Base-by-base conservation (phyloP, 2,888 invertebrate species). In the Resseliella maxima region DNA sequence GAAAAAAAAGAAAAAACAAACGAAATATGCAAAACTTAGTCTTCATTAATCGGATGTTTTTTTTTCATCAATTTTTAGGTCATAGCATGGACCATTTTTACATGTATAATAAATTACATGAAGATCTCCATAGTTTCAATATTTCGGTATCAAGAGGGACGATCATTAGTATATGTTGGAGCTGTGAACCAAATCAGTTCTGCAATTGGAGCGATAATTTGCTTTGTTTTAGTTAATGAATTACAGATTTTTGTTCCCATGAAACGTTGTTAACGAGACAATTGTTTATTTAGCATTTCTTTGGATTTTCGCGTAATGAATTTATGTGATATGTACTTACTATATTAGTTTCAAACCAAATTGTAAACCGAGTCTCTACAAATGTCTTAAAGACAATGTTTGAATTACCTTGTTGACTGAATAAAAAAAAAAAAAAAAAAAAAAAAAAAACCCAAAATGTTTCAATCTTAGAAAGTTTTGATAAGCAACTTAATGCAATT, bases 91-190 rank as follows among this genome's bases (percentile, higher is more conserved):
- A 94, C 96, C 87, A 85, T 92, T 85, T 92, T 94, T 81, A 91
- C 93, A 41, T 95, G 94, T 46, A 89, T 94, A 36, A 93, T 95
- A 88, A 95, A 96, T 88, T 97, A 95, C 90, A 93, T 94, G 36
- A 96, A 96, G 92, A 94, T 97, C 90, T 94, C 94, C 89, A 94
- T 96, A 88, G 96, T 95, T 87, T 94, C 94, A 0, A 92, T 95
- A 88, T 94, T 96, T 91, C 92, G 96, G 64, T 91, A 92, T 27
- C 94, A 95, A 88, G 96, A 96, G 36, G 94, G 95, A 87, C 93
- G 93, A 87, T 96, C 95, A 85, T 92, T 97, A 89, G 94, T 96
- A 87, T 95, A 94, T 91, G 94, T 94, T 89, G 97, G 97, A 81
- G 94, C 93, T 12, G 92, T 93, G 86, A 95, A 95, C 12, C 97